Percentiles rank a stretch among this genome's conserved stretches.
Evolutionary conservation across 2,113 vertebrate species (phyloP).

Genomic region (Odocoileus hemionus): DNA sequence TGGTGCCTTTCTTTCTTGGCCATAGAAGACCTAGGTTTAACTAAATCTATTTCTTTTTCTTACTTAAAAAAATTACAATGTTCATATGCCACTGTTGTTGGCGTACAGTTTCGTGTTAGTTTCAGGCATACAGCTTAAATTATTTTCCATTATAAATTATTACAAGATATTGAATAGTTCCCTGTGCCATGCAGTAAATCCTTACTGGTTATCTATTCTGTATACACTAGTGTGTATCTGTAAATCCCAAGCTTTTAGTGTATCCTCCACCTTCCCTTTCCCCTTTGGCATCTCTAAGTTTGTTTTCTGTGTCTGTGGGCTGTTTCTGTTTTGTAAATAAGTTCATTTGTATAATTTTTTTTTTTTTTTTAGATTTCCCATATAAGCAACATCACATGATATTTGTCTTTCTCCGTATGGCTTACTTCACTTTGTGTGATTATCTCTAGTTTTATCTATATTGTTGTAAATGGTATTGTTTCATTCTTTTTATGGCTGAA

Average conservation of each 20-base stretch:
- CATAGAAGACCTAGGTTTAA: background rate
- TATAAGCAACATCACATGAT: rapidly evolving
- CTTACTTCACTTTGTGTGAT: background rate
- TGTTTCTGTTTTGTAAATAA: background rate
- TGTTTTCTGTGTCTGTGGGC: background rate
- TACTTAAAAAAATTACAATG: background rate
- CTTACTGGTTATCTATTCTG: background rate
- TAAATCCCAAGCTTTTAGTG: background rate
- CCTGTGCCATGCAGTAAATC: too few relatives aligned
- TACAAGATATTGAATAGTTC: background rate
- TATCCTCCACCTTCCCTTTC: background rate
- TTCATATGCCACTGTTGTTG: background rate
- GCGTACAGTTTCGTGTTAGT: background rate
- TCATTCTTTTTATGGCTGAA: background rate
- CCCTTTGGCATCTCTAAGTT: background rate
- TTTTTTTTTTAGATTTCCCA: background rate
- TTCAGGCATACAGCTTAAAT: background rate
- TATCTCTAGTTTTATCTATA: background rate
- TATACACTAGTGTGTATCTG: background rate
- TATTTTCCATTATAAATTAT: background rate
- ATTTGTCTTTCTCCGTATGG: background rate
- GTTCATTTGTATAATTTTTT: background rate
- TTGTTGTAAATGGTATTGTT: background rate
- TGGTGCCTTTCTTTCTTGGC: background rate
- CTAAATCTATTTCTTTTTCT: background rate